Conservation (phyloP, 2,797 vertebrate genomes). For the Melanogrammus aeglefinus region DNA sequence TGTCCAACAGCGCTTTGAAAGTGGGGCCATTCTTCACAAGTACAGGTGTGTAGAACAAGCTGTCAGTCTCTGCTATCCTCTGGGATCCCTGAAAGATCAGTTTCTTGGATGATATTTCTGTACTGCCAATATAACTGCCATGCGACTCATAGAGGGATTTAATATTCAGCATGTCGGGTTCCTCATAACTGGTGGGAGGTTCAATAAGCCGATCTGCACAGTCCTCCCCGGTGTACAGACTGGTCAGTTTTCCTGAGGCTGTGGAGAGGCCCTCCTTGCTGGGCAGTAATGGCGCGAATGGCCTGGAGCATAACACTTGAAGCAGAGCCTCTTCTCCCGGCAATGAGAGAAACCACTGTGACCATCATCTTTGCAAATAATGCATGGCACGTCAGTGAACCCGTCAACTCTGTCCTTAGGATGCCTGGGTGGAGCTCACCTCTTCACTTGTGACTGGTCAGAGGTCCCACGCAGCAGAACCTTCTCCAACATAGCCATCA, state of each 20-base stretch:
- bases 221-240: conserved; percentile 20
- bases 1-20: no score
- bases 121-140: no score
- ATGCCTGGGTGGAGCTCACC: no score
- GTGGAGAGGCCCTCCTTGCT: fast-evolving
- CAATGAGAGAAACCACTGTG: conserved; percentile 36
- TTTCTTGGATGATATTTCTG: no score
- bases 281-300: conserved; percentile 28
- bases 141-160: neutral
- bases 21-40: no score
- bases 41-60: no score
- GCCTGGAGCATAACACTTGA: conserved; percentile 33
- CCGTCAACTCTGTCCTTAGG: conserved; percentile 17
- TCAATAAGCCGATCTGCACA: neutral
- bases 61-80: no score
- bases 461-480: conserved; percentile 1
- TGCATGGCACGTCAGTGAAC: conserved; percentile 18
- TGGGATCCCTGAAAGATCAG: no score
- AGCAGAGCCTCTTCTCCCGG: conserved; percentile 29
- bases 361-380: conserved; percentile 15
- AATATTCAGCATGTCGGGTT: neutral
- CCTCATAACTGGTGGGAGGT: conserved; percentile 12
- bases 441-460: neutral
- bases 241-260: conserved; percentile 20
- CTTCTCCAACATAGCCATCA: conserved; percentile 24